Evolutionary conservation across 2,113 vertebrate species (phyloP), one percentile per base, ranked within the genome.

Genomic region (Uria lomvia): DNA sequence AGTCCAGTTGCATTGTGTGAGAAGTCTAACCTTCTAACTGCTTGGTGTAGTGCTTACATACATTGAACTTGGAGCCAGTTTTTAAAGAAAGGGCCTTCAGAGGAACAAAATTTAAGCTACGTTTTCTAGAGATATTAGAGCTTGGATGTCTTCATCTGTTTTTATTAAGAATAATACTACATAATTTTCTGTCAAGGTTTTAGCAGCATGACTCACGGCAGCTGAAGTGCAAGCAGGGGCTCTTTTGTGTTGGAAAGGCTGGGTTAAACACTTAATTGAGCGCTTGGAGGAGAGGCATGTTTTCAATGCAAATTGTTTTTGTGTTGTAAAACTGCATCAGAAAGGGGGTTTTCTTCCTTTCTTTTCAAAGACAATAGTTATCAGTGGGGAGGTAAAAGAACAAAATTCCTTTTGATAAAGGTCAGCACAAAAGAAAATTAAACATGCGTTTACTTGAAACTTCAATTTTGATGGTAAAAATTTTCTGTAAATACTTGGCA

Each of bases 281-380:
- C 83, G 19, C 43, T 88, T 49, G 63, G 72, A 87, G 81, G 43
- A 92, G 38, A 92, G 47, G 42, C 71, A 30, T 3, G 13, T 95
- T 86, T 81, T 84, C 85, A 83, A 76, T 96, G 87, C 77, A 88
- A 63, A 94, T 88, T 49, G 66, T 0, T 96, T 91, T 94, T 91
- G 71, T 94, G 45, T 90, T 89, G 89, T 73, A 53, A 94, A 96
- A 52, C 73, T 91, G 21, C 75, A 59, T 62, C 67, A 85, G 86
- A 81, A 92, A 76, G 24, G 12, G 22, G 5, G 1, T 19, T 40
- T 76, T 76, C 42, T 55, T 82, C 60, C 58, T 92, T 96, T 92
- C 30, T 82, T 95, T 89, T 85, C 65, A 23, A 60, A 84, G 36
- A 75, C 38, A 78, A 17, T 65, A 34, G 56, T 62, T 97, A 81